Evolutionary conservation across 1,140 invertebrate species (phyloP), one percentile per base, ranked within the genome.

Genomic region (Lepidurus apus): DNA sequence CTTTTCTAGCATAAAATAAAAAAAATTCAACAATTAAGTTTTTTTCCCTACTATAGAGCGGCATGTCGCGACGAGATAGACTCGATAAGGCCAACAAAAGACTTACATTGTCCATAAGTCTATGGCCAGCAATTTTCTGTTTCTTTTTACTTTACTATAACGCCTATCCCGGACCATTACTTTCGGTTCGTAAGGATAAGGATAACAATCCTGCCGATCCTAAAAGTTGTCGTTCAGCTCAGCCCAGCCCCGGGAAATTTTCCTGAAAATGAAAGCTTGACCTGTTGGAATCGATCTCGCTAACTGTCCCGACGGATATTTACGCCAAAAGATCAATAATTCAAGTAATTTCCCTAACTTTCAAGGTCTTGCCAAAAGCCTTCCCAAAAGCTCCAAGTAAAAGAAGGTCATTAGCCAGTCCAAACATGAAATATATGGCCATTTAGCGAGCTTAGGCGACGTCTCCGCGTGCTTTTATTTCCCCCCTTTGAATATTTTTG

Each of bases 341-440:
- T 34, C 34, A 34, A 34, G 34, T 34, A 34, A 9, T 65, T 65
- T 65, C 53, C 17, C 13, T 65, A 13, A 65, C 17, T 65, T 65
- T 65, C 6, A 3, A 13, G 17, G 9, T 65, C 21, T 65, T 11
- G 53, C 53, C 17, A 65, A 65, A 65, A 65, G 13, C 8, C 13
- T 65, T 65, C n/a, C 53, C 53, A 13, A 65, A 65, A 65, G 53
- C 17, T n/a, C 53, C 1, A 65, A 65, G 53, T 65, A 65, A 65
- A n/a, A n/a, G 47, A 65, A 65, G 53, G 53, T 65, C 53, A 65
- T 65, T 65, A n/a, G 21, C 53, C 53, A 13, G 53, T 65, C 13
- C 21, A 9, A 65, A 65, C 53, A 65, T 65, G 53, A 65, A 65
- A 65, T 65, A 65, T 21, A 34, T 65, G 53, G 7, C 9, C n/a